These are phyloP conservation scores for Cyclophora punctaria DNA, from an alignment of 2,888 invertebrate species.

Conservation along the genomic window DNA sequence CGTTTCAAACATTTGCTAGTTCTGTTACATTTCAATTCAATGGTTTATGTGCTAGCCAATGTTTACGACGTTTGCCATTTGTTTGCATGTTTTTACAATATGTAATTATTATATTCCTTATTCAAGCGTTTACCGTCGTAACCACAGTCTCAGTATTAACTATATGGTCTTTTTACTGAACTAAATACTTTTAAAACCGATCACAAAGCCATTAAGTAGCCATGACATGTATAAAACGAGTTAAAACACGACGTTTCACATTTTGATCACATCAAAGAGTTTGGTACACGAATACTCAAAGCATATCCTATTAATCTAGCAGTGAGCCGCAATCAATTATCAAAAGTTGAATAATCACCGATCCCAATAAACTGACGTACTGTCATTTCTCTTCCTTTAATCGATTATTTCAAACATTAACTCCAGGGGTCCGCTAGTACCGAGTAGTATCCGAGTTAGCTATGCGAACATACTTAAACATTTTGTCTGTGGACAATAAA, in stretches of 20 bases:
- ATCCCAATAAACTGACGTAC: constrained; percentile 61
- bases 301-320: constrained; percentile 66
- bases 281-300: constrained; percentile 37
- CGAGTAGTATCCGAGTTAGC: constrained; percentile 31
- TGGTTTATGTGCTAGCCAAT: background rate
- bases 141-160: too few species aligned
- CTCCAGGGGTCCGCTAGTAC: constrained; percentile 55
- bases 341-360: constrained; percentile 67
- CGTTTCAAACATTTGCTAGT: background rate
- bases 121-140: too few species aligned
- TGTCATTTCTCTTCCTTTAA: constrained; percentile 74
- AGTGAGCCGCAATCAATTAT: constrained; percentile 67
- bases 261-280: constrained; percentile 14
- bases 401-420: constrained; percentile 69
- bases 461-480: constrained; percentile 42
- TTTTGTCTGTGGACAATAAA: constrained; percentile 50
- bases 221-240: background rate
- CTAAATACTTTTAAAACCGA: too few species aligned
- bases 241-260: background rate
- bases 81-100: too few species aligned
- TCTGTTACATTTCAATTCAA: background rate
- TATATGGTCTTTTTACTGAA: too few species aligned
- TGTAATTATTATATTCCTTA: too few species aligned
- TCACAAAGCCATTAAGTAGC: too few species aligned
- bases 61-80: too few species aligned